Percentiles rank a stretch among this genome's conserved stretches.
These are phyloP conservation scores for Cololabis saira DNA, from an alignment of 2,113 vertebrate species.

Conservation along the genomic window DNA sequence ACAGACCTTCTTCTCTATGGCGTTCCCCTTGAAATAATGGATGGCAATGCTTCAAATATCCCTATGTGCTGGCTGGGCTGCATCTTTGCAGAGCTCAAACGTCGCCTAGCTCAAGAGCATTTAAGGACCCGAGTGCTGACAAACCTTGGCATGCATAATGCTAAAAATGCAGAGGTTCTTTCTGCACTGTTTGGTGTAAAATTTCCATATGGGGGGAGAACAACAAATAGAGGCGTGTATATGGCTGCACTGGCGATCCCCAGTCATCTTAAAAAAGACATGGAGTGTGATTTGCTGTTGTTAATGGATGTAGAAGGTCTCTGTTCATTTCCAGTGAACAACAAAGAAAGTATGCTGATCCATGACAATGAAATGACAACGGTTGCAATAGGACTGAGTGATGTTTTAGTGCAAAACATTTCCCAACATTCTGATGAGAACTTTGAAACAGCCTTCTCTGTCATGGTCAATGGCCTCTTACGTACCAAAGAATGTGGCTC, in stretches of 20 bases:
- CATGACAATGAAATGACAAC: slow-evolving; percentile 75
- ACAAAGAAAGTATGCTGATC: slow-evolving; percentile 21
- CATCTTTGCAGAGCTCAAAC: slow-evolving; percentile 71
- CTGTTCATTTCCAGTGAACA: slow-evolving; percentile 25
- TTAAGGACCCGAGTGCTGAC: slow-evolving; percentile 62
- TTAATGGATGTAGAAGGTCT: slow-evolving; percentile 83
- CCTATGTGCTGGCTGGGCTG: slow-evolving; percentile 68
- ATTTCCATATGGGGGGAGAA: slow-evolving; percentile 74
- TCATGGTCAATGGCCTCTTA: slow-evolving; percentile 83
- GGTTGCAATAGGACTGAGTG: slow-evolving; percentile 71
- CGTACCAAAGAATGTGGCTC: slow-evolving; percentile 69
- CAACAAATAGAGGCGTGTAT: slow-evolving; percentile 78
- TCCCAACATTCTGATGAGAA: slow-evolving; percentile 57
- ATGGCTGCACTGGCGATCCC: slow-evolving; percentile 72
- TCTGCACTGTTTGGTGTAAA: slow-evolving; percentile 85
- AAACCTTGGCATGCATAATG: slow-evolving; percentile 60
- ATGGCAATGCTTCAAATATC: slow-evolving; percentile 76
- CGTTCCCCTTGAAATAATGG: slow-evolving; percentile 78
- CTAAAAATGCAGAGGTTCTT: slow-evolving; percentile 81
- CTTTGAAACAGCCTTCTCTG: slow-evolving; percentile 75
- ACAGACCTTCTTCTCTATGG: slow-evolving; percentile 75
- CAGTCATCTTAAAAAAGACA: slow-evolving; percentile 71
- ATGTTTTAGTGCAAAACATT: slow-evolving; percentile 78
- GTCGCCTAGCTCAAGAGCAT: slow-evolving; percentile 52
- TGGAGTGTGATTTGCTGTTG: slow-evolving; percentile 83